Evolutionary conservation across 2,113 vertebrate genomes (phyloP).

Genomic region (Cygnus buccinator): DNA sequence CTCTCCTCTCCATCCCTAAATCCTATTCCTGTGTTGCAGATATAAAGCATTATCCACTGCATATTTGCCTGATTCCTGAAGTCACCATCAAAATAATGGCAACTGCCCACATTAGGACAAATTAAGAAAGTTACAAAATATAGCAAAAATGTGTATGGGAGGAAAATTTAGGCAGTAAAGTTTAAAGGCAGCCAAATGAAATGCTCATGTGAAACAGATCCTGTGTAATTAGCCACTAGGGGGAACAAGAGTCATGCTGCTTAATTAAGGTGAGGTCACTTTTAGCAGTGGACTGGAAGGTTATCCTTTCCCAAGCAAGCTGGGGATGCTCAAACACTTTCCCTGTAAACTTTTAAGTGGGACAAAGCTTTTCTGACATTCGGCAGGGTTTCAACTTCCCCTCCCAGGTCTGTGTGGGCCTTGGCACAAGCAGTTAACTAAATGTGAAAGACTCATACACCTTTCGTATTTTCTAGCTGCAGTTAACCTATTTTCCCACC

Average conservation of each 20-base stretch:
- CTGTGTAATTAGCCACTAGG: slow-evolving; percentile 44
- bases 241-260: slow-evolving; percentile 62
- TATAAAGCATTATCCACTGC: background rate
- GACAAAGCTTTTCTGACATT: background rate
- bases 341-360: background rate
- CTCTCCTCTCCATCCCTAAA: background rate
- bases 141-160: background rate
- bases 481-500: background rate
- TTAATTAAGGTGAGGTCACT: slow-evolving; percentile 29
- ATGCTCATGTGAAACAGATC: background rate
- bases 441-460: background rate
- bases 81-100: background rate
- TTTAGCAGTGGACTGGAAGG: background rate
- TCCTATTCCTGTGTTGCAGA: background rate
- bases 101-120: background rate
- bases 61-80: background rate
- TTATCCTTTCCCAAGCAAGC: background rate
- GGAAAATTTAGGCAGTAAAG: background rate
- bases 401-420: background rate
- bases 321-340: background rate
- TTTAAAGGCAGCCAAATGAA: background rate
- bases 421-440: background rate
- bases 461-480: background rate
- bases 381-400: background rate
- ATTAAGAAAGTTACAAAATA: background rate